These are phyloP conservation scores for Drosophila trapezifrons DNA, from an alignment of 1,140 invertebrate species.

Conservation along the genomic window DNA sequence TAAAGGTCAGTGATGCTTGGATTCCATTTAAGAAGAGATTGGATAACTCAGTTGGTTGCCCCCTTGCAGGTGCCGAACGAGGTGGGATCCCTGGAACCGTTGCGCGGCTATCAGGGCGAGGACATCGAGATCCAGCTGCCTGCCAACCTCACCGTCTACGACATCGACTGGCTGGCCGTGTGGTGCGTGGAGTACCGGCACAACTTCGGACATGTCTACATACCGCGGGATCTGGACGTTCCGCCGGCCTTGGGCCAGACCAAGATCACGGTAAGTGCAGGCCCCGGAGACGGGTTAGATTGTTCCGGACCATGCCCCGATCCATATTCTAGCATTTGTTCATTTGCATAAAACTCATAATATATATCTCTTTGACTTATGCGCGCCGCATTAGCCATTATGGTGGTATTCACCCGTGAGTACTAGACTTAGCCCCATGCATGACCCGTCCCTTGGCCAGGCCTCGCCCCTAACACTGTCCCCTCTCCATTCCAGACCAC, in stretches of 20 bases:
- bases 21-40: too few species aligned
- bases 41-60: neutral
- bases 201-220: conserved; percentile 95
- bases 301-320: conserved; percentile 16
- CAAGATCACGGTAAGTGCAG: conserved; percentile 92
- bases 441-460: conserved; percentile 24
- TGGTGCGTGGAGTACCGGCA: conserved; percentile 94
- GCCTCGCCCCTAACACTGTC: neutral
- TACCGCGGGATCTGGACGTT: conserved; percentile 94
- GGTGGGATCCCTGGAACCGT: conserved; percentile 90
- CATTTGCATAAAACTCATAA: conserved; percentile 68
- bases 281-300: neutral
- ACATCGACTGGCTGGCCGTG: conserved; percentile 96
- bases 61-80: conserved; percentile 91
- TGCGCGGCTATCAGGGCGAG: conserved; percentile 93
- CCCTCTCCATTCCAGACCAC: conserved; percentile 85
- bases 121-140: conserved; percentile 95
- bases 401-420: conserved; percentile 96
- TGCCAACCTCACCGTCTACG: conserved; percentile 92
- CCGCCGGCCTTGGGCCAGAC: conserved; percentile 95
- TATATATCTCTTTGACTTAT: conserved; percentile 76
- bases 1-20: conserved; percentile 86
- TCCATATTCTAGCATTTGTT: conserved; percentile 54
- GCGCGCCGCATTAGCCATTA: conserved; percentile 87
- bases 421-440: conserved; percentile 83